Conservation (phyloP, 2,888 invertebrate genomes). For the Phasia obesa region DNA sequence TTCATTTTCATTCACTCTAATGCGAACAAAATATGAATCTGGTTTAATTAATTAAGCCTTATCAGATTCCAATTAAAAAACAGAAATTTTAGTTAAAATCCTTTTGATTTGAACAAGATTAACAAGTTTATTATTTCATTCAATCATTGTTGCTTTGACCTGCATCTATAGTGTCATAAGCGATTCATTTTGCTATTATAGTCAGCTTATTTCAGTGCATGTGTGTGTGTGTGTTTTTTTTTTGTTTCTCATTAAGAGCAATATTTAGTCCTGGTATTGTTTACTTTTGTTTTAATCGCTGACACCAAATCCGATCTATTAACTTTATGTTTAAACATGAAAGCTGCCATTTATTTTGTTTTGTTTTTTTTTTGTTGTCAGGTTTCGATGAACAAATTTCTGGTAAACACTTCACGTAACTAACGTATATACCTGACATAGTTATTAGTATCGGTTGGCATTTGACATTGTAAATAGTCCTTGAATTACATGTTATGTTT, state of each 20-base stretch:
- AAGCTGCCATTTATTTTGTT: conserved; percentile 24
- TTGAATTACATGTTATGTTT: conserved; percentile 42
- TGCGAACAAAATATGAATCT: too few species aligned
- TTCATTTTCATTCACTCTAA: too few species aligned
- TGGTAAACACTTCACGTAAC: conserved; percentile 36
- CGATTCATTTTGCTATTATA: background rate
- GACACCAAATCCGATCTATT: conserved; percentile 28
- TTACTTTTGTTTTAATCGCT: conserved; percentile 20
- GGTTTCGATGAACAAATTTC: conserved; percentile 34
- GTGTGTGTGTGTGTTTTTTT: background rate
- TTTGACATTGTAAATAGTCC: conserved; percentile 64
- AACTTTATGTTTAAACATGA: conserved; percentile 24
- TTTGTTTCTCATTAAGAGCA: background rate
- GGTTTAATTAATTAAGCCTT: too few species aligned
- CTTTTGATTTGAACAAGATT: background rate
- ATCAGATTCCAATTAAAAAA: background rate
- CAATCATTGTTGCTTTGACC: background rate
- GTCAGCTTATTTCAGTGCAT: background rate
- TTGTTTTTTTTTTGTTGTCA: conserved; percentile 8
- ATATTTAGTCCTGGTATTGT: background rate
- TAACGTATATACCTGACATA: conserved; percentile 19
- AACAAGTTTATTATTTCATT: background rate
- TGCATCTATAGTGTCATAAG: background rate
- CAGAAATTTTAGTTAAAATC: background rate
- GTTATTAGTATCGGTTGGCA: conserved; percentile 36